These are phyloP conservation scores for Forbesichthys agassizii DNA, from an alignment of 2,113 vertebrate species.

Conservation along the genomic window DNA sequence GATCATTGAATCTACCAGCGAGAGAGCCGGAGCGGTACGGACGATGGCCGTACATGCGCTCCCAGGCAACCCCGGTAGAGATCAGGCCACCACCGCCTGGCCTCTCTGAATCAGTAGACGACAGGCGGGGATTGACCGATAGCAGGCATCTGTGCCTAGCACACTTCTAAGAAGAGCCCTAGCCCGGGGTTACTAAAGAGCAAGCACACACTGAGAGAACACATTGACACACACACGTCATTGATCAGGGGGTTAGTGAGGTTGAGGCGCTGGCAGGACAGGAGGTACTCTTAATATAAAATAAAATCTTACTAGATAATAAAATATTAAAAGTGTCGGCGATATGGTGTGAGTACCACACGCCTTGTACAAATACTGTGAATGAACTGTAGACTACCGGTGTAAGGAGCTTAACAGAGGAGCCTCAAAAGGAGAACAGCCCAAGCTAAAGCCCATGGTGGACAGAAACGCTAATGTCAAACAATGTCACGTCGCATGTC, in stretches of 20 bases:
- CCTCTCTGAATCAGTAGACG: conserved; percentile 40
- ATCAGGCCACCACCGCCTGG: too few relatives aligned
- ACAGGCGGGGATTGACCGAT: conserved; percentile 30
- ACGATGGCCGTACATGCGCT: too few relatives aligned
- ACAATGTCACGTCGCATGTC: too few relatives aligned
- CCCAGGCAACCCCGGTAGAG: too few relatives aligned
- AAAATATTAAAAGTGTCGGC: conserved; percentile 21
- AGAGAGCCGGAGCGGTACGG: too few relatives aligned
- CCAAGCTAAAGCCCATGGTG: too few relatives aligned
- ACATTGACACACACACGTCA: conserved; percentile 6
- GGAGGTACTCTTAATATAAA: neutral
- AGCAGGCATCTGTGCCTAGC: conserved; percentile 29
- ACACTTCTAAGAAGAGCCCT: conserved; percentile 48
- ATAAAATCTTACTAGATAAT: neutral
- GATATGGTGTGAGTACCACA: conserved; percentile 11
- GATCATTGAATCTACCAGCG: too few relatives aligned
- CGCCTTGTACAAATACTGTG: conserved; percentile 22
- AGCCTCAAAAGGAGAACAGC: neutral
- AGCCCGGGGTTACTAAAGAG: conserved; percentile 38
- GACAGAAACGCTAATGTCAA: too few relatives aligned
- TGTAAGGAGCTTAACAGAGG: conserved; percentile 19
- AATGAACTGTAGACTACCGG: conserved; percentile 35
- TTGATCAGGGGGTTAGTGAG: conserved; percentile 32
- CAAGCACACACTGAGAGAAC: conserved; percentile 29
- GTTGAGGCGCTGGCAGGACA: conserved; percentile 36